Evolutionary conservation across 1,140 invertebrate genomes (phyloP), one percentile per base, ranked within the genome.

Genomic region (Trigoniulus corallinus): DNA sequence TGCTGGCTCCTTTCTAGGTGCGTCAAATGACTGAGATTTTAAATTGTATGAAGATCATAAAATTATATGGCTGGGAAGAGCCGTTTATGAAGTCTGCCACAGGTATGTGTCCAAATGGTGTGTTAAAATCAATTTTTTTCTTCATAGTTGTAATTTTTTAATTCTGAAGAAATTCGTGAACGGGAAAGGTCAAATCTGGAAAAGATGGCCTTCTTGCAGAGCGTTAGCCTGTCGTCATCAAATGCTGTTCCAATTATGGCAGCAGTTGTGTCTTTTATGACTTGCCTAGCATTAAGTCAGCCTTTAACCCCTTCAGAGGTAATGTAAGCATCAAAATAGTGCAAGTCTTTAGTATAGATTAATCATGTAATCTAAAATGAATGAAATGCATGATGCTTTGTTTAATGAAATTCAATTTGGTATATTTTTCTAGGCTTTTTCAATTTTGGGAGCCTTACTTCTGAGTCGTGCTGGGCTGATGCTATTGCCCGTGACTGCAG

Each of bases 31-130:
- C 66, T 43, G 77, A 79, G 60, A 66, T 77, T 18, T 57, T 79
- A 7, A 67, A 69, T 42, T 68, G 64, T 53, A 74, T 81, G 24
- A 72, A 81, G 66, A 72, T 85, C 18, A 82, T 93, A 53, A 92
- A 93, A 73, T 83, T 92, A 77, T 88, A 88, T 67, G 80, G 81
- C 0, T 92, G 87, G 87, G 88, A 91, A 63, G 77, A 82, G 58
- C 73, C 79, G 37, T 89, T 91, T 63, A 70, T 75, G 7, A 12
- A 47, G 4, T 34, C 7, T 7, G 12, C 4, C 20, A 47, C 4
- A 7, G 21, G 25, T 47, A 24, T 20, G 18, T 39, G 37, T 39
- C 18, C 12, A 13, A 13, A 13, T 13, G 18, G 12, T 39, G 12
- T 39, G 12, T 39, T 18, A 12, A 13, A 18, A 18, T 18, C 12